phyloP scores from a whole-genome alignment of 2,113 vertebrate genomes.

The Hippoglossus stenolepis region DNA sequence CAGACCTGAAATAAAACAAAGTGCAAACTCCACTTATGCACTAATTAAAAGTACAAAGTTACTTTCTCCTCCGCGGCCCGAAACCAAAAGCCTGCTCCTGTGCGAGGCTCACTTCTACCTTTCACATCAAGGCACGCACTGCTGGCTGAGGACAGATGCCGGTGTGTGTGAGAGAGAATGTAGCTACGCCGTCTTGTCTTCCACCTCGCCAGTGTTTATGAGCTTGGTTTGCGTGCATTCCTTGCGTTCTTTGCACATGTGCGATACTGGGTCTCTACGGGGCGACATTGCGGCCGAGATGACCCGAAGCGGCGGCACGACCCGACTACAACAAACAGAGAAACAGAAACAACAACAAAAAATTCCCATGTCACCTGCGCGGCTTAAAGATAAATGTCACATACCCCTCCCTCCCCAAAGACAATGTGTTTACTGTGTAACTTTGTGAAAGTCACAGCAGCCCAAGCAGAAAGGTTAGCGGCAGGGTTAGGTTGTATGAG shows the following conservation, averaged over 20 bases:
- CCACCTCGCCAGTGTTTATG: conserved; percentile 53
- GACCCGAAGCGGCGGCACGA: not conserved
- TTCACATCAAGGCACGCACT: conserved; percentile 18
- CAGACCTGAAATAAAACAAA: conserved; percentile 10
- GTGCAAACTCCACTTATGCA: conserved; percentile 13
- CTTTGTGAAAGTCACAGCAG: conserved; percentile 74
- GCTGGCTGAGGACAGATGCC: conserved; percentile 39
- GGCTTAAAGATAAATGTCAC: conserved; percentile 74
- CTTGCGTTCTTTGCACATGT: conserved; percentile 23
- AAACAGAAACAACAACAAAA: conserved; percentile 14
- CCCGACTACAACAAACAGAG: not conserved
- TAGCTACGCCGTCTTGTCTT: conserved; percentile 17
- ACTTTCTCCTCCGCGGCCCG: not conserved
- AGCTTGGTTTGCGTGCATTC: conserved; percentile 6
- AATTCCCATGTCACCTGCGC: conserved; percentile 34
- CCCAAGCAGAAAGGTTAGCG: conserved; percentile 73
- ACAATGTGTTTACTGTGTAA: conserved; percentile 70
- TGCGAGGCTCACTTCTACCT: not conserved
- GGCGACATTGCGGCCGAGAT: not conserved
- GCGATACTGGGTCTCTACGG: not conserved
- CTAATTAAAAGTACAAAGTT: conserved; percentile 44
- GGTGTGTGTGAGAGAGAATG: conserved; percentile 52
- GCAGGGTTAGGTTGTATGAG: conserved; percentile 52
- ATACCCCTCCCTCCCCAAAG: conserved; percentile 47
- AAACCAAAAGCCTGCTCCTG: conserved; percentile 22